These are phyloP conservation scores for Pelecanus crispus DNA, from an alignment of 2,113 vertebrate genomes.

Conservation along the genomic window DNA sequence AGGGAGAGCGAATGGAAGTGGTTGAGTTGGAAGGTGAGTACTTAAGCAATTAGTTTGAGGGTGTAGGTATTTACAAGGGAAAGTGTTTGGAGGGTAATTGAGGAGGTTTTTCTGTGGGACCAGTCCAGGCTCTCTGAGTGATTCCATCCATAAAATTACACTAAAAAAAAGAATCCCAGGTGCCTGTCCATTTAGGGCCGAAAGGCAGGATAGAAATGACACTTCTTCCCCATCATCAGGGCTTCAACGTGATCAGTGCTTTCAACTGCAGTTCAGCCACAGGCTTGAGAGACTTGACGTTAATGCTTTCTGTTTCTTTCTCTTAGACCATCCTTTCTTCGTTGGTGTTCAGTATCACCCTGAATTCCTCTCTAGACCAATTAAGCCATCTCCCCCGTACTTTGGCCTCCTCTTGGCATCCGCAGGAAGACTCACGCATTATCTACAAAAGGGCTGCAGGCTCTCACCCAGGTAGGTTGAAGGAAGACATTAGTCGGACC, in stretches of 20 bases:
- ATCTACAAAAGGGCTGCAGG: slow-evolving; percentile 88
- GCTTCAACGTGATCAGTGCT: rapidly evolving
- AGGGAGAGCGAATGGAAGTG: slow-evolving; percentile 94
- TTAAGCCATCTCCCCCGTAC: slow-evolving; percentile 93
- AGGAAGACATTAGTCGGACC: background rate
- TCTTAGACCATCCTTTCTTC: slow-evolving; percentile 90
- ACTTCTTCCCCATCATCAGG: background rate
- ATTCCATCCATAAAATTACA: background rate
- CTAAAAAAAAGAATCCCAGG: background rate
- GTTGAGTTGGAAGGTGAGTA: slow-evolving; percentile 87
- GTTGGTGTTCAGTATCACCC: slow-evolving; percentile 96
- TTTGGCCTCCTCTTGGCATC: slow-evolving; percentile 89
- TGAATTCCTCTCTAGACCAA: slow-evolving; percentile 93
- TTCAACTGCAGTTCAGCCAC: background rate
- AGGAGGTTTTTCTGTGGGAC: background rate
- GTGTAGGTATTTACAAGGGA: background rate
- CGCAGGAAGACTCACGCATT: slow-evolving; percentile 84
- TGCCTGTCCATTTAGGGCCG: background rate
- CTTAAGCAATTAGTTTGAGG: background rate
- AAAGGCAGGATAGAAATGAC: background rate
- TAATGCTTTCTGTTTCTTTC: background rate
- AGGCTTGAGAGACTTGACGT: background rate
- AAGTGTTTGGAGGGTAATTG: background rate
- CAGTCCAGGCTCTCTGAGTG: background rate
- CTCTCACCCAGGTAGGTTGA: slow-evolving; percentile 85